These are phyloP conservation scores for Aurelia sp. DNA, from an alignment of 30 jellyfish, hydroid and myxozoan species.

Conservation along the genomic window DNA sequence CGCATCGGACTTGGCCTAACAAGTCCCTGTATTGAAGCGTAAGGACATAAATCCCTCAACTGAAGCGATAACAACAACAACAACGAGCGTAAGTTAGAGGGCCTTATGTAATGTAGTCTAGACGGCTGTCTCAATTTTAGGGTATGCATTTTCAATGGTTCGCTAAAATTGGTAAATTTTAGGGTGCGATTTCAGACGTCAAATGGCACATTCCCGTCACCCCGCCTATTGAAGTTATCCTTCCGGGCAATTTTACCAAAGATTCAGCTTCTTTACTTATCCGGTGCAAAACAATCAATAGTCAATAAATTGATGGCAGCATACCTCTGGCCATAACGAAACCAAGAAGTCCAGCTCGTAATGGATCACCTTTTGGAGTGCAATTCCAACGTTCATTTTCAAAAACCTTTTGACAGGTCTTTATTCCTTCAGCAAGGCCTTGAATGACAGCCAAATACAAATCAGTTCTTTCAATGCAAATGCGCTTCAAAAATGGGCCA, in stretches of 20 bases:
- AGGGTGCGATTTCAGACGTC: too few species aligned
- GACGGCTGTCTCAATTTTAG: too few species aligned
- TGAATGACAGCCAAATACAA: constrained; percentile 64
- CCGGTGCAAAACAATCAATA: background rate
- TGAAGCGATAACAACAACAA: too few species aligned
- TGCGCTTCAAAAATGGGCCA: constrained; percentile 67
- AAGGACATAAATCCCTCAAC: too few species aligned
- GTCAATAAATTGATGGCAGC: background rate
- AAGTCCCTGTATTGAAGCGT: too few species aligned
- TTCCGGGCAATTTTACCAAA: background rate
- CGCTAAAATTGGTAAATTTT: too few species aligned
- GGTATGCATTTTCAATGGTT: too few species aligned
- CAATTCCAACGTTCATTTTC: constrained; percentile 93
- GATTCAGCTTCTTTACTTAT: background rate
- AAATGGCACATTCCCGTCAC: too few species aligned
- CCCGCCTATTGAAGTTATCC: too few species aligned
- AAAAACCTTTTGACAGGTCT: constrained; percentile 76
- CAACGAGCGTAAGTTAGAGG: too few species aligned
- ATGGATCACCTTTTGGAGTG: constrained; percentile 71
- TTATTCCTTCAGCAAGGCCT: constrained; percentile 83
- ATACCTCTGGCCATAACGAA: constrained; percentile 95
- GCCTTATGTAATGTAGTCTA: too few species aligned
- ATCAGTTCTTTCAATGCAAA: constrained; percentile 75
- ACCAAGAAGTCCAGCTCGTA: constrained; percentile 67
- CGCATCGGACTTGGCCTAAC: too few species aligned